phyloP scores from a whole-genome alignment of 2,797 vertebrate species.

The Macroramphosus scolopax region DNA sequence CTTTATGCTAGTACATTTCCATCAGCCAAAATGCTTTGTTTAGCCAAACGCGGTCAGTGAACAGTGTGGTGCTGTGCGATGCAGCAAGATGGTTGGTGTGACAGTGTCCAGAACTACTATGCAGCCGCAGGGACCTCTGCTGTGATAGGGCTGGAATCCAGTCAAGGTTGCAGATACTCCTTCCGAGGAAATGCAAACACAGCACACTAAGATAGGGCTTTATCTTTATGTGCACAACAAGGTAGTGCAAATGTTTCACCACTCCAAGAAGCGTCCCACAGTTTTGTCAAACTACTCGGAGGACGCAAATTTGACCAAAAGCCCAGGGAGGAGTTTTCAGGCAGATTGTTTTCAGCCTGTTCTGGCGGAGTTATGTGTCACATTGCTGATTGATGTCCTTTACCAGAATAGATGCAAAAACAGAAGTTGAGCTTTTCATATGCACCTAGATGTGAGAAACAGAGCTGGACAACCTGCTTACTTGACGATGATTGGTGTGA shows the following conservation, averaged over 20 bases:
- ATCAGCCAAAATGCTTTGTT: slow-evolving; percentile 13
- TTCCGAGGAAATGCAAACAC: slow-evolving; percentile 64
- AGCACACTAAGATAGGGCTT: slow-evolving; percentile 55
- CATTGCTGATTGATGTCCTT: background rate
- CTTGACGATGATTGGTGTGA: no score
- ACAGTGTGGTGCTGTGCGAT: slow-evolving; percentile 13
- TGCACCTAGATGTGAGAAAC: slow-evolving; percentile 11
- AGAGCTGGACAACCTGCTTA: no score
- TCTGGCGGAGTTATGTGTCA: slow-evolving; percentile 2
- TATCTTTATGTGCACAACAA: slow-evolving; percentile 41
- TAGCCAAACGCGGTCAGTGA: slow-evolving; percentile 1
- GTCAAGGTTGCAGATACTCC: slow-evolving; percentile 71
- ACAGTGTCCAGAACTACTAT: slow-evolving; percentile 31
- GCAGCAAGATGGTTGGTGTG: slow-evolving; percentile 45
- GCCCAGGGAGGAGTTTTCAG: slow-evolving; percentile 9
- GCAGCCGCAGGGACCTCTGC: slow-evolving; percentile 52
- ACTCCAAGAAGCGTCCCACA: slow-evolving; percentile 10
- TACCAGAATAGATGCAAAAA: background rate
- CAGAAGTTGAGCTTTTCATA: slow-evolving; percentile 21
- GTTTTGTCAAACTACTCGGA: slow-evolving; percentile 10
- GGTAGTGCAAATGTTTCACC: slow-evolving; percentile 38
- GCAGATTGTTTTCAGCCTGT: slow-evolving; percentile 9
- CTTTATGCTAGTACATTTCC: slow-evolving; percentile 2
- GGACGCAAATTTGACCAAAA: slow-evolving; percentile 6
- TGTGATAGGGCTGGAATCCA: slow-evolving; percentile 66